phyloP scores from a whole-genome alignment of 2,888 invertebrate species.

The Amblyjoppa fuscipennis region DNA sequence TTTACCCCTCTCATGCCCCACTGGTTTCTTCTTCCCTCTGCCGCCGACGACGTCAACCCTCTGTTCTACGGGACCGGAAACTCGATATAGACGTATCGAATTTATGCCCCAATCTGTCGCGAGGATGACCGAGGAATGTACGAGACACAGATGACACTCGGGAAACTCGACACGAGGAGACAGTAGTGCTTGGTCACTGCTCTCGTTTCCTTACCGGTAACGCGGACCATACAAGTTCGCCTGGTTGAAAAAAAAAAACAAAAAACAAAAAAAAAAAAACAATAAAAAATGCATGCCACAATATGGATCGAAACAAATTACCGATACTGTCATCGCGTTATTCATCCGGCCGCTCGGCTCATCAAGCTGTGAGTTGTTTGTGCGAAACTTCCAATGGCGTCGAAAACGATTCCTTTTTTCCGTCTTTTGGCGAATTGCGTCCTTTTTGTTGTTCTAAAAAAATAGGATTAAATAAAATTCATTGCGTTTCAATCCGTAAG shows the following conservation, averaged over 20 bases:
- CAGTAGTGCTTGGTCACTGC: slow-evolving; percentile 56
- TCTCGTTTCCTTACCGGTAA: slow-evolving; percentile 59
- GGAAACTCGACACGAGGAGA: slow-evolving; percentile 73
- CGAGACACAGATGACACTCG: slow-evolving; percentile 73
- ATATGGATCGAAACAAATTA: no score
- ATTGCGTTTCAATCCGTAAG: background rate
- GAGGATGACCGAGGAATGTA: slow-evolving; percentile 53
- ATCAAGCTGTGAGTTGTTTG: no score
- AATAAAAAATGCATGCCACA: no score
- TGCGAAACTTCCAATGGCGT: no score
- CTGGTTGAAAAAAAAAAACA: no score
- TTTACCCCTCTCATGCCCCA: no score
- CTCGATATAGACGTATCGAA: slow-evolving; percentile 71
- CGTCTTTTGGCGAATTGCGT: background rate
- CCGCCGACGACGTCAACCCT: slow-evolving; percentile 8
- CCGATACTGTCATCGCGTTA: no score
- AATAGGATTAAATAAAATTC: background rate
- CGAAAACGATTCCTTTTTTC: background rate
- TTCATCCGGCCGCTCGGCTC: no score
- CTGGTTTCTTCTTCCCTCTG: background rate
- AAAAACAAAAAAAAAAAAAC: no score
- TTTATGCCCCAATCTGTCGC: slow-evolving; percentile 69
- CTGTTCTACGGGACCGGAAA: slow-evolving; percentile 60
- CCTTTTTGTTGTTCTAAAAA: background rate
- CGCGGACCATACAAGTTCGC: slow-evolving; percentile 10